A percentile compares a stretch with the other conserved stretches of the same genome.
These are phyloP conservation scores for Plectrocnemia conspersa DNA, from an alignment of 1,140 invertebrate species.

Conservation along the genomic window DNA sequence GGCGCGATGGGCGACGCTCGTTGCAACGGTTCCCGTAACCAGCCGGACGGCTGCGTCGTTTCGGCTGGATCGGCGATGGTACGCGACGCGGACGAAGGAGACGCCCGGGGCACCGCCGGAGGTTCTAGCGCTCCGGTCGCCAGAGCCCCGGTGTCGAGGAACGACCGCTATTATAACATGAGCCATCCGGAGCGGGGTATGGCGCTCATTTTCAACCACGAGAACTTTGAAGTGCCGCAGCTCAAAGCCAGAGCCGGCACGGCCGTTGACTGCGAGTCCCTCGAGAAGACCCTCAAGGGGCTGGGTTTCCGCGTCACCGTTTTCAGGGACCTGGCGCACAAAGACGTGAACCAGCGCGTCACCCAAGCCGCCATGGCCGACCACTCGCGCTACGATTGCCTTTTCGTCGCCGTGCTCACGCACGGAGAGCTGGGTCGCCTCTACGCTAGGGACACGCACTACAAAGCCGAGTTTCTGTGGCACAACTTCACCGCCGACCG, in stretches of 20 bases:
- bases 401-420: conserved; percentile 58
- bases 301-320: conserved; percentile 71
- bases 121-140: conserved; percentile 40
- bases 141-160: conserved; percentile 61
- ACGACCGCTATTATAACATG: conserved; percentile 81
- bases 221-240: conserved; percentile 60
- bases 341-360: conserved; percentile 64
- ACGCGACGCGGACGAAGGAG: too few relatives aligned
- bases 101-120: background rate
- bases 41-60: too few relatives aligned
- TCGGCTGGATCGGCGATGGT: too few relatives aligned
- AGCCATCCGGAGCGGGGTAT: conserved; percentile 71
- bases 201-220: conserved; percentile 91
- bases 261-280: conserved; percentile 66
- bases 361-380: conserved; percentile 49
- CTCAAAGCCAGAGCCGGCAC: conserved; percentile 64
- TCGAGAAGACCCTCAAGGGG: conserved; percentile 57
- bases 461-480: conserved; percentile 53
- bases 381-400: conserved; percentile 57
- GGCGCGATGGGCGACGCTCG: too few relatives aligned
- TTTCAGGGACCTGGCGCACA: conserved; percentile 56
- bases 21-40: too few relatives aligned
- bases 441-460: conserved; percentile 55
- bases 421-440: conserved; percentile 59
- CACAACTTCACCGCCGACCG: conserved; percentile 59